A percentile compares a stretch with the other conserved stretches of the same genome.
Conservation (phyloP, 2,888 invertebrate genomes). For the Villa cingulata region DNA sequence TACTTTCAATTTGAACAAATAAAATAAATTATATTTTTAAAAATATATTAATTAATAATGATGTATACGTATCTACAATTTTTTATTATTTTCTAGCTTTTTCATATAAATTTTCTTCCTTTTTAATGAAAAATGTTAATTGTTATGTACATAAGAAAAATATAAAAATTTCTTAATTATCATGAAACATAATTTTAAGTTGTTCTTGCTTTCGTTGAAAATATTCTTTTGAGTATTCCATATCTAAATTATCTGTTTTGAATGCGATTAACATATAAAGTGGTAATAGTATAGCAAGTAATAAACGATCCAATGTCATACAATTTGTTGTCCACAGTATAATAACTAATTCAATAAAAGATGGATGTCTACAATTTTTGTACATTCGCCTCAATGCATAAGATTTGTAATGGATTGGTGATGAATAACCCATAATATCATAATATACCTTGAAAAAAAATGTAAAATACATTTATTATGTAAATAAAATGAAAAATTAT, state of each 20-base stretch:
- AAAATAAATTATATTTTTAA: no score
- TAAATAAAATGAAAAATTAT: neutral
- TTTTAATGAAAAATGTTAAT: no score
- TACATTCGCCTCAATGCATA: constrained; percentile 39
- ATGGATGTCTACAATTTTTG: constrained; percentile 48
- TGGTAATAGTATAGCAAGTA: constrained; percentile 41
- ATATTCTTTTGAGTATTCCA: constrained; percentile 41
- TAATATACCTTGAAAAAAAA: constrained; percentile 40
- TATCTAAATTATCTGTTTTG: constrained; percentile 44
- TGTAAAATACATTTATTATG: no score
- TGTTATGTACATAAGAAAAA: no score
- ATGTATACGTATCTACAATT: no score
- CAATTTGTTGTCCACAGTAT: constrained; percentile 46
- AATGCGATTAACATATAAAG: constrained; percentile 47
- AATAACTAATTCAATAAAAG: constrained; percentile 42
- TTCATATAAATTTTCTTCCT: no score
- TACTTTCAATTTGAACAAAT: no score
- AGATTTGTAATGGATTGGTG: constrained; percentile 42
- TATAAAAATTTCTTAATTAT: no score
- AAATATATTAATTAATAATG: no score
- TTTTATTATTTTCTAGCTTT: no score
- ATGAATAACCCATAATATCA: constrained; percentile 38
- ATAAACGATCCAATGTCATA: constrained; percentile 47
- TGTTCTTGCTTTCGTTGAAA: no score
- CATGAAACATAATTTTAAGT: no score